Evolutionary conservation across 2,888 invertebrate species (phyloP), one percentile per base, ranked within the genome.

Genomic region (Himalopsyche japonica): DNA sequence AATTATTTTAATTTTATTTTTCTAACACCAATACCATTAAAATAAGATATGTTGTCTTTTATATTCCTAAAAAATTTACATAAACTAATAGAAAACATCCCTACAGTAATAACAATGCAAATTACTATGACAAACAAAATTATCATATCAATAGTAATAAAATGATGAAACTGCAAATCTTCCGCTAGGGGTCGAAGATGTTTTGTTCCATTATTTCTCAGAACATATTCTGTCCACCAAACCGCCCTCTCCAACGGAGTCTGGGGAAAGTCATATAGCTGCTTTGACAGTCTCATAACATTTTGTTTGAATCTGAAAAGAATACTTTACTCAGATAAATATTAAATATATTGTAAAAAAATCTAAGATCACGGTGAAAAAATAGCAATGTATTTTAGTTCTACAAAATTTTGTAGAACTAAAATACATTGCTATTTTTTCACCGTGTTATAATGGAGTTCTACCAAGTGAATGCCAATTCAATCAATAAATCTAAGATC

Each of bases 221-320:
- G n/a, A 18, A 85, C 85, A 27, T 85, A 82, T 43, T 85, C 85
- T 15, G 82, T 85, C 85, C 85, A 85, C 85, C 85, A 85, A 77
- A 82, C 85, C 10, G 82, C 82, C 43, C 85, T 64, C 18, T 85
- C 85, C 43, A 82, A 18, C 5, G 85, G 82, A 24, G 43, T 80
- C 24, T 64, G 37, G 1, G 85, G 85, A 37, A 10, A 10, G 37
- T 85, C 85, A 27, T 57, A 78, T 64, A 85, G 15, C 32, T 82
- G 80, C 20, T 76, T 80, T 5, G 85, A 85, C 10, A 85, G 48
- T 47, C 37, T 82, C 43, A 37, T 15, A 49, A 85, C 76, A 24
- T 82, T 82, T 1, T 85, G 43, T 37, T 80, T 85, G 30, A 49
- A 82, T 18, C 85, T 85, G 76, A 27, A 80, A 77, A 49, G 0